Percentiles rank a stretch among this genome's conserved stretches.
Evolutionary conservation across 2,888 invertebrate species (phyloP).

Genomic region (Ernsta delagoae): DNA sequence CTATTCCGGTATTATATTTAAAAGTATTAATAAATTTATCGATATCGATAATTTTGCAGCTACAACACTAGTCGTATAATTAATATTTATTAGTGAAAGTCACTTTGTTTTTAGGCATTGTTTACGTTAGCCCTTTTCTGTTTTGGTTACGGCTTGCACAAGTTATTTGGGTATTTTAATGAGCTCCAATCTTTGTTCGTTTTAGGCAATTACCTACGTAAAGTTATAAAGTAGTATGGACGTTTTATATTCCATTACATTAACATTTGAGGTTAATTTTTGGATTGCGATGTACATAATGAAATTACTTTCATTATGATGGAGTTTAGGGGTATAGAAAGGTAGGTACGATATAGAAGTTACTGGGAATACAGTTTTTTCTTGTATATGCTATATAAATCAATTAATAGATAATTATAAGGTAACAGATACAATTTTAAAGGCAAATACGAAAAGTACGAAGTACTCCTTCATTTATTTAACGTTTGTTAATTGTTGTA

Average conservation of each 20-base stretch:
- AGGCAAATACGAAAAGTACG: too few species aligned
- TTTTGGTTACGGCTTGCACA: constrained; percentile 41
- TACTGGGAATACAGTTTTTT: too few species aligned
- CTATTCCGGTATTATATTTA: too few species aligned
- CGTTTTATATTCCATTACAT: neutral
- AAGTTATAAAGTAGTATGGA: neutral
- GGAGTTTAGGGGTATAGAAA: too few species aligned
- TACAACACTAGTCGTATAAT: constrained; percentile 43
- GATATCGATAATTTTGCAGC: neutral
- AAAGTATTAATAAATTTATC: too few species aligned
- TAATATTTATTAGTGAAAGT: constrained; percentile 74
- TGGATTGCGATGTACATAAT: neutral
- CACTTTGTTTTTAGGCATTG: constrained; percentile 51
- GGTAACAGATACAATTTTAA: too few species aligned
- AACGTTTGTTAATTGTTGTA: too few species aligned
- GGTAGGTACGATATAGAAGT: too few species aligned
- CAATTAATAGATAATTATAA: too few species aligned
- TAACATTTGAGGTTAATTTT: neutral
- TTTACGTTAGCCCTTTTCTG: constrained; percentile 49
- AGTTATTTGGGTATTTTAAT: constrained; percentile 39
- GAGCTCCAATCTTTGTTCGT: constrained; percentile 25
- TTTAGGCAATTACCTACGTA: constrained; percentile 9
- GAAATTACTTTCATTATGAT: too few species aligned
- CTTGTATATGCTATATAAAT: too few species aligned
- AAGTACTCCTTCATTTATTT: too few species aligned